Evolutionary conservation across 2,113 vertebrate genomes (phyloP).

Genomic region (Panthera tigris): DNA sequence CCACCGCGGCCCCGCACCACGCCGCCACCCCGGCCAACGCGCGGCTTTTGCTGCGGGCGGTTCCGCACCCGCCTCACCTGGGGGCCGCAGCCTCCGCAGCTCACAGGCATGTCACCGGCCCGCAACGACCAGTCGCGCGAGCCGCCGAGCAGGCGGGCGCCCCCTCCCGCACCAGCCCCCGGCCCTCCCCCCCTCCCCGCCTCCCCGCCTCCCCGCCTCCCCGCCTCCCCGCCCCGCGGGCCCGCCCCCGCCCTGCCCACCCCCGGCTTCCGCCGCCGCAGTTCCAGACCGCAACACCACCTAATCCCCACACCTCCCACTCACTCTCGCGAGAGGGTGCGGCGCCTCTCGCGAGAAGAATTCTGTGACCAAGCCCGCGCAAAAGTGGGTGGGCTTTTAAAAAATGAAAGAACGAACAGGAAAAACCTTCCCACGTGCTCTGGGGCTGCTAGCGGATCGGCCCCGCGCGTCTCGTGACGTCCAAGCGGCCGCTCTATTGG

Average conservation of each 20-base stretch:
- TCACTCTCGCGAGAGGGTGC: slow-evolving; percentile 66
- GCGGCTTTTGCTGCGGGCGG: not conserved
- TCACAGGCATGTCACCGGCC: slow-evolving; percentile 40
- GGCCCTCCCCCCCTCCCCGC: slow-evolving; percentile 46
- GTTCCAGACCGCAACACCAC: not conserved
- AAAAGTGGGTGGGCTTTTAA: slow-evolving; percentile 53
- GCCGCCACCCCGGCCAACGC: not conserved
- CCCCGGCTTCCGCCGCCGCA: slow-evolving; percentile 61
- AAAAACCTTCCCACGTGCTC: slow-evolving; percentile 62
- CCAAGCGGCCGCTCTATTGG: slow-evolving; percentile 23
- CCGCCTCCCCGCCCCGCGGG: slow-evolving; percentile 10
- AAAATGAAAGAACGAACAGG: not conserved
- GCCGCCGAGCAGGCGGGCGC: not conserved
- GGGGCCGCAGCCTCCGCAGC: slow-evolving; percentile 53
- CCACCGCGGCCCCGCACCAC: not conserved
- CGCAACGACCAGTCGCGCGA: slow-evolving; percentile 49
- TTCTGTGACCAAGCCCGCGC: slow-evolving; percentile 51
- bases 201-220: slow-evolving; percentile 20
- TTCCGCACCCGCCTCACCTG: slow-evolving; percentile 63
- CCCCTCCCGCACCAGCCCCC: slow-evolving; percentile 38
- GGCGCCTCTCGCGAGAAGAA: slow-evolving; percentile 63
- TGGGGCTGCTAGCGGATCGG: too few relatives aligned
- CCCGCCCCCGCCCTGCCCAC: slow-evolving; percentile 50
- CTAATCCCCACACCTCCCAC: slow-evolving; percentile 65
- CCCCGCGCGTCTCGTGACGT: not conserved